Conservation (phyloP, 2,797 vertebrate genomes). For the Prunella strophiata region DNA sequence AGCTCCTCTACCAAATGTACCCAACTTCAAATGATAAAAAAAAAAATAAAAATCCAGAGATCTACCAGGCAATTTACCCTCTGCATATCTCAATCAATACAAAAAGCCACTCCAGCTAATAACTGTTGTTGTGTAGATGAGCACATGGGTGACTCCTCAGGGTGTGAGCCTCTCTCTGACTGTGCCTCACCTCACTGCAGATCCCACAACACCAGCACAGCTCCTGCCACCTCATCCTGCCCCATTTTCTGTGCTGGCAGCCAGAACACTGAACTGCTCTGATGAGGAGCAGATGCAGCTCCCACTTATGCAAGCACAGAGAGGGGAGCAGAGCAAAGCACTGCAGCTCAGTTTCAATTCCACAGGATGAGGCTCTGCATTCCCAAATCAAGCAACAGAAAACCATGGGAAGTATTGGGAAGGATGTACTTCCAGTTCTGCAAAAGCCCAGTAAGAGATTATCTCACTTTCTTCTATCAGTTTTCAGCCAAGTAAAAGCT, state of each 20-base stretch:
- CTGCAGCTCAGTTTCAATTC: background rate
- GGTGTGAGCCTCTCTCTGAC: background rate
- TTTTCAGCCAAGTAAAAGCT: background rate
- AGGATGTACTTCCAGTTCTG: background rate
- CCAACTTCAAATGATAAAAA: background rate
- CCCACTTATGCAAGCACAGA: background rate
- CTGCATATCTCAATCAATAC: background rate
- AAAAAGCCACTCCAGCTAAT: background rate
- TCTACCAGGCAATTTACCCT: background rate
- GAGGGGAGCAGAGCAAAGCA: background rate
- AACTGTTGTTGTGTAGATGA: background rate
- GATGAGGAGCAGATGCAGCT: background rate
- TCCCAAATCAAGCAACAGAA: background rate
- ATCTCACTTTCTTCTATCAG: background rate
- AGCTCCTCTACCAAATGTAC: background rate
- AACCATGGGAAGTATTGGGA: rapidly evolving
- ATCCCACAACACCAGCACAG: background rate
- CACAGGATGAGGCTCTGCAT: background rate
- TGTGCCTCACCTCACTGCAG: background rate
- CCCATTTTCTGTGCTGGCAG: background rate
- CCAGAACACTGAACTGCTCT: background rate
- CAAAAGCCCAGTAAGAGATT: background rate
- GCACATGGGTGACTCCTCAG: background rate
- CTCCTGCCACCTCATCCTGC: background rate
- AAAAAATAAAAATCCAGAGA: background rate